Conservation (phyloP, 92 coral and sea anemone species). For the Bergia puertoricense region DNA sequence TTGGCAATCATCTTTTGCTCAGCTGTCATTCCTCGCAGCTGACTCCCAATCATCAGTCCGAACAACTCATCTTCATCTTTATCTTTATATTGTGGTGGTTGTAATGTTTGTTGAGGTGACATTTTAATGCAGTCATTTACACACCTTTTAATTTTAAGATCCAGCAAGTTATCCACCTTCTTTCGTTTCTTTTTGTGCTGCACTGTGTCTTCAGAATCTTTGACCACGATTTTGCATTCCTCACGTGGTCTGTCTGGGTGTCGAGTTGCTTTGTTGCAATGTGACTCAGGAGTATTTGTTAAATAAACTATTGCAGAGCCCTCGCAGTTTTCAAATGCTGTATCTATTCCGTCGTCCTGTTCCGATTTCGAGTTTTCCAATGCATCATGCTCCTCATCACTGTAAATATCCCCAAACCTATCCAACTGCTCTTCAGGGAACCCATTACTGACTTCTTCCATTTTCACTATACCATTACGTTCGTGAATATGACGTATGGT, state of each 20-base stretch:
- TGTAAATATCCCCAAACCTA: slow-evolving; percentile 13
- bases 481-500: slow-evolving; percentile 23
- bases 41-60: slow-evolving; percentile 37
- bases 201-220: not conserved
- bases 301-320: slow-evolving; percentile 23
- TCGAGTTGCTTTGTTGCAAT: not conserved
- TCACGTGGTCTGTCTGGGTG: not conserved
- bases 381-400: slow-evolving; percentile 28
- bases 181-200: slow-evolving; percentile 18
- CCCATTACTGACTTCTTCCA: slow-evolving; percentile 8
- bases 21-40: slow-evolving; percentile 31
- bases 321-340: slow-evolving; percentile 28
- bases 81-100: slow-evolving; percentile 12
- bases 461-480: slow-evolving; percentile 24
- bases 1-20: slow-evolving; percentile 38
- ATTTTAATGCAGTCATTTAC: slow-evolving; percentile 24
- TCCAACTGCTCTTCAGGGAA: not conserved
- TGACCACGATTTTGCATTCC: not conserved
- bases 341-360: not conserved
- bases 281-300: slow-evolving; percentile 2
- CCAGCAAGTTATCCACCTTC: slow-evolving; percentile 21
- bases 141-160: slow-evolving; percentile 2
- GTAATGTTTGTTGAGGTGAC: not conserved
- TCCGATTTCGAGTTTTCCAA: slow-evolving; percentile 27
- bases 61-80: slow-evolving; percentile 36